Percentiles rank a stretch among this genome's conserved stretches.
Evolutionary conservation across 1,140 invertebrate species (phyloP).

Genomic region (Aphis craccivora): DNA sequence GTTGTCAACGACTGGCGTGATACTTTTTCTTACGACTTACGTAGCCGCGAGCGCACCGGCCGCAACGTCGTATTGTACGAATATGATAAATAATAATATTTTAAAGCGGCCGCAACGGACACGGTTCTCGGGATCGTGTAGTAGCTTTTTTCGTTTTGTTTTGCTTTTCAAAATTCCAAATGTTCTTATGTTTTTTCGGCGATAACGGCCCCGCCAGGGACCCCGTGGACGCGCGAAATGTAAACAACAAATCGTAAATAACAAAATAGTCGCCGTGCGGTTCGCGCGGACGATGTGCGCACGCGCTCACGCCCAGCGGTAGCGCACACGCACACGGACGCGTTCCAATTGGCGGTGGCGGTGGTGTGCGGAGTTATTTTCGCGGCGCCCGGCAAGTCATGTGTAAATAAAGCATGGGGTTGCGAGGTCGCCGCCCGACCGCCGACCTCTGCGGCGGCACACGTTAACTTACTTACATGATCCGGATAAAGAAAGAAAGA

Average conservation of each 20-base stretch:
- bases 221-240: neutral
- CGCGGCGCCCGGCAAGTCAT: conserved; percentile 6
- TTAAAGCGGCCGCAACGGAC: neutral
- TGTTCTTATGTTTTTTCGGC: neutral
- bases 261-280: neutral
- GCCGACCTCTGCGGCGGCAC: neutral
- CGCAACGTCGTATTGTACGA: neutral
- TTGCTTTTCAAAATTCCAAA: neutral
- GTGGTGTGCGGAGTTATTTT: no score
- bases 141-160: neutral
- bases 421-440: neutral
- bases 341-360: neutral
- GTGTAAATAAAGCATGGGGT: conserved; percentile 38
- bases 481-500: neutral
- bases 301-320: neutral
- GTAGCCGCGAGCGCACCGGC: no score
- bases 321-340: neutral
- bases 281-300: neutral
- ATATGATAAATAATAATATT: neutral
- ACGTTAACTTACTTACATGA: neutral
- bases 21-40: neutral
- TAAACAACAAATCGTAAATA: neutral
- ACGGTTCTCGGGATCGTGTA: neutral
- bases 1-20: neutral
- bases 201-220: neutral